Base-by-base conservation (phyloP, 1,140 invertebrate genomes). In the Muscidifurax raptorellus region DNA sequence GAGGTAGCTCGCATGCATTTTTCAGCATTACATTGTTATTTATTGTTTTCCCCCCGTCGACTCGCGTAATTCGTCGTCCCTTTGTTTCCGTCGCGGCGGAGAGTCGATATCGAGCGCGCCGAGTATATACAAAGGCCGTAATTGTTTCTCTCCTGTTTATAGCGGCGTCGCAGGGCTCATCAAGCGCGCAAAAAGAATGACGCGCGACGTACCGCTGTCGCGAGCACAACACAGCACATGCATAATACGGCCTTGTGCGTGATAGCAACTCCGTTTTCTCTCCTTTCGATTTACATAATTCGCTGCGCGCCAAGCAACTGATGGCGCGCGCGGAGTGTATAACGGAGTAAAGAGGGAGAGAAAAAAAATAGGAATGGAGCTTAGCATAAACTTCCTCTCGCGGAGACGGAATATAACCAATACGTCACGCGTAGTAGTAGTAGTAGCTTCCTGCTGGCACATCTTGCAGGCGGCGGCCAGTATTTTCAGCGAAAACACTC, bases 271-370 rank as follows among this genome's bases (percentile, higher is more conserved):
- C 86, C 72, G 87, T 87, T 89, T 87, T 88, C 76, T 82, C 86
- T 87, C 85, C 87, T 84, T 88, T 88, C 86, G 80, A 91, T 91
- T 90, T 89, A 87, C 90, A 90, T 90, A 91, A 91, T 90, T 90
- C 87, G 84, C 86, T 87, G 74, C 75, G 80, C 85, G 44, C 40
- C 4, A 82, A 36, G 64, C 36, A 52, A 82, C 69, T 59, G 47
- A 59, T 40, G 44, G 64, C 52, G 69, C 40, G 18, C 0, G 40
- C 25, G 36, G 4, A 67, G 30, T n/a, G n/a, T 28, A 69, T 69
- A 30, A 69, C 25, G 30, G 66, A 59, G 27, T 10, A 47, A n/a
- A 15, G 47, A 30, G 75, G 40, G 40, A 44, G 67, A 27, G 40
- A 52, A 32, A 25, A 32, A 69, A 72, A 83, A 77, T 44, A 81